A percentile compares a stretch with the other conserved stretches of the same genome.
phyloP scores from a whole-genome alignment of 2,888 invertebrate species.

The Apeira syringaria region DNA sequence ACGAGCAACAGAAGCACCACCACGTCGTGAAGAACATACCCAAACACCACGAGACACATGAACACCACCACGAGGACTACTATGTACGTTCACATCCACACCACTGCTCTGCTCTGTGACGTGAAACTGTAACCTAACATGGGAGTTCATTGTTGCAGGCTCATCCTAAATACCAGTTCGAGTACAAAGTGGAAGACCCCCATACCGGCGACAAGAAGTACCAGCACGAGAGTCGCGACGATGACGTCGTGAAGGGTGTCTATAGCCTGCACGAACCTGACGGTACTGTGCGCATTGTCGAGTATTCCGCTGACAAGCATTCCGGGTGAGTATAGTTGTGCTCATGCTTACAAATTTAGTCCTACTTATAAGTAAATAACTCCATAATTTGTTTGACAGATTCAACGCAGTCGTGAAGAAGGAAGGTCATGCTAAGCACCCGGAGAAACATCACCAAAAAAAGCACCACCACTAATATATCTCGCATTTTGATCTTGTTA shows the following conservation, averaged over 20 bases:
- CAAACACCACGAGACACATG: too few relatives aligned
- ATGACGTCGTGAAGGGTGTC: constrained; percentile 78
- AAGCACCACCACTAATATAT: too few relatives aligned
- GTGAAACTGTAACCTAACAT: constrained; percentile 44
- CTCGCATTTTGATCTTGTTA: too few relatives aligned
- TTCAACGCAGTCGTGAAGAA: constrained; percentile 38
- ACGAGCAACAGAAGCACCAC: too few relatives aligned
- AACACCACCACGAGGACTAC: constrained; percentile 12
- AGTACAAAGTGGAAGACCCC: constrained; percentile 71
- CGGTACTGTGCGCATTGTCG: constrained; percentile 57
- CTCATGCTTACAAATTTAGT: too few relatives aligned
- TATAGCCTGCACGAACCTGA: constrained; percentile 42
- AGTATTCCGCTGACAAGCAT: constrained; percentile 32
- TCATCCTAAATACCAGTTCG: constrained; percentile 62
- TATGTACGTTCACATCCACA: constrained; percentile 15
- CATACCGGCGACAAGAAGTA: constrained; percentile 79
- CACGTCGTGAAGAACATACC: too few relatives aligned
- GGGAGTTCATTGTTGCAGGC: constrained; percentile 13
- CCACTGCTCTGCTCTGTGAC: background rate
- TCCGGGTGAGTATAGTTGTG: too few relatives aligned
- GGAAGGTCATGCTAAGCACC: constrained; percentile 35
- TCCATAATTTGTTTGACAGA: constrained; percentile 26
- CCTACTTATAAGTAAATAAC: too few relatives aligned
- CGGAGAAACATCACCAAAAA: constrained; percentile 31
- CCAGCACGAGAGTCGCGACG: constrained; percentile 75